Evolutionary conservation across 2,888 invertebrate genomes (phyloP), one percentile per base, ranked within the genome.

Genomic region (Acleris literana): DNA sequence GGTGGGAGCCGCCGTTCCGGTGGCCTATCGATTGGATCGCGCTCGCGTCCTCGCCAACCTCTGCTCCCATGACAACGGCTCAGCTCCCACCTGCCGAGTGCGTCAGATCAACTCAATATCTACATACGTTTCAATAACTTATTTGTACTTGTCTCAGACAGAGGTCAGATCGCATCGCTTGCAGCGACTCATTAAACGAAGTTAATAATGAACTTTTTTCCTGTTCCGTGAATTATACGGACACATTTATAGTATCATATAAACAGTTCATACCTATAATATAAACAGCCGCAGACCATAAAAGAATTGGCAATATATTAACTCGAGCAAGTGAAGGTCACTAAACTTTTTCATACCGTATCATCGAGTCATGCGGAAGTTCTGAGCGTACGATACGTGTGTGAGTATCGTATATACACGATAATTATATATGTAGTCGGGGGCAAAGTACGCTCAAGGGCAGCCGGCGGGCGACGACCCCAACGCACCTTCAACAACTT

Each of bases 381-480:
- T 71, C 61, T 73, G 73, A 70, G 72, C 74, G 77, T 77, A 73
- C 69, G 75, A 16, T 60, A 64, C 54, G 51, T 44, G 60, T 55
- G 51, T 51, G 55, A 44, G 60, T 61, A 57, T 66, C 56, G 43
- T 56, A 62, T 22, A 56, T 56, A 52, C 61, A 39, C 39, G 66
- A 66, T 62, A 66, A 66, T 66, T 61, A 61, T 62, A 52, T 65
- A 66, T 56, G 75, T 73, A 78, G 74, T 79, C 73, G 83, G 79
- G 87, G 85, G 87, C 88, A 87, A 86, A 84, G 87, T 82, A 84
- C 88, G 83, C 85, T 88, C 90, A 90, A 91, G 90, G 90, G 86
- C 89, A 88, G 75, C 74, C 80, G 76, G 70, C 82, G 90, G 87
- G 77, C 86, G 86, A 86, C 82, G 89, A 90, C 88, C 90, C 84